Evolutionary conservation across 2,888 invertebrate genomes (phyloP).

Genomic region (Nephrocerus scutellatus): DNA sequence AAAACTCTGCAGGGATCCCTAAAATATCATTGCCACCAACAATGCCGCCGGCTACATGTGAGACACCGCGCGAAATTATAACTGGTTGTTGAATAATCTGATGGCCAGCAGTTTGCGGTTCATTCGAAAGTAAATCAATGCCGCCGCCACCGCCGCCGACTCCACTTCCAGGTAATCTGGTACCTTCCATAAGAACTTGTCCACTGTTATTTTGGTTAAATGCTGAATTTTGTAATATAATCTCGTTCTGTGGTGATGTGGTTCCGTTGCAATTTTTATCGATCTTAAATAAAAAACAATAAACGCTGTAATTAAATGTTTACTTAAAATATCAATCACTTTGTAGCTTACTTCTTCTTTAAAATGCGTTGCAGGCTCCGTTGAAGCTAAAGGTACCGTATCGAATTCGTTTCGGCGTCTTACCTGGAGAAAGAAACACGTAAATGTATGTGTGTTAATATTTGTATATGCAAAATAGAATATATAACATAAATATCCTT

Average conservation of each 20-base stretch:
- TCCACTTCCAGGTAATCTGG: not conserved
- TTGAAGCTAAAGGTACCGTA: slow-evolving; percentile 54
- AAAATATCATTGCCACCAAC: no score
- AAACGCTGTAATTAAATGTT: slow-evolving; percentile 1
- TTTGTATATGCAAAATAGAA: no score
- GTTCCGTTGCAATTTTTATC: slow-evolving; percentile 68
- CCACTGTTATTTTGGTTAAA: slow-evolving; percentile 39
- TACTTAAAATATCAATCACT: slow-evolving; percentile 3
- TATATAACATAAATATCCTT: no score
- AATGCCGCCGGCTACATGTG: no score
- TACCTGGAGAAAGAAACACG: slow-evolving; percentile 50
- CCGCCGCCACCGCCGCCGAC: slow-evolving; percentile 6
- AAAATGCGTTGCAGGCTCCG: slow-evolving; percentile 55
- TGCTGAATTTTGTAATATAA: slow-evolving; percentile 29
- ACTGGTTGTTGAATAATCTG: no score
- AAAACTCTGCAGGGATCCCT: no score
- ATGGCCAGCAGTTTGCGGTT: slow-evolving; percentile 9
- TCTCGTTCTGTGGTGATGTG: slow-evolving; percentile 42
- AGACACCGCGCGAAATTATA: no score
- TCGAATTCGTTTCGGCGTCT: slow-evolving; percentile 61
- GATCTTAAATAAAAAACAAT: slow-evolving; percentile 33
- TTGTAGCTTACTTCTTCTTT: slow-evolving; percentile 43
- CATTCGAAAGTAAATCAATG: slow-evolving; percentile 9
- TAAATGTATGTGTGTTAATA: no score
- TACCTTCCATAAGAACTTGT: slow-evolving; percentile 35